Conservation (phyloP, 2,113 vertebrate genomes). For the Pithys albifrons region DNA sequence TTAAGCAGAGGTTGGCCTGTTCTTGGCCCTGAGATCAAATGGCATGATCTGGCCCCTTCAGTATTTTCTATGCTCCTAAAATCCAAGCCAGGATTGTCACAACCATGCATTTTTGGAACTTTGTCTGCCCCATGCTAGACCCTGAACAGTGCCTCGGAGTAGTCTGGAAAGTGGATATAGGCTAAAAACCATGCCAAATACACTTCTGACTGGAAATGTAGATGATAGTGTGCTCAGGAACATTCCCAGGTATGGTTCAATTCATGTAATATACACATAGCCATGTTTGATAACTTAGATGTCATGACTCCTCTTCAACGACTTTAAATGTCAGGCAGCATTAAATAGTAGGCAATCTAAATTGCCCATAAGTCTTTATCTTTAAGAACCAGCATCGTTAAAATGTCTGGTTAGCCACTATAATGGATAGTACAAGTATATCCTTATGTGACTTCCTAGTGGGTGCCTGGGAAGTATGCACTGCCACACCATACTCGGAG, state of each 20-base stretch:
- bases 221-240: neutral
- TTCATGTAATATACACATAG: neutral
- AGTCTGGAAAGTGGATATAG: neutral
- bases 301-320: neutral
- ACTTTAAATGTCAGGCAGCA: neutral
- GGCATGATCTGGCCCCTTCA: neutral
- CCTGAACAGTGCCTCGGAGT: neutral
- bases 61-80: neutral
- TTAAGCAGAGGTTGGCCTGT: neutral
- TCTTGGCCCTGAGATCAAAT: neutral
- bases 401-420: neutral
- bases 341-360: neutral
- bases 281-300: neutral
- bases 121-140: neutral
- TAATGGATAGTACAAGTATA: neutral
- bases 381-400: neutral
- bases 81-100: neutral
- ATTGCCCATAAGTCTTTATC: neutral
- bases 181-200: neutral
- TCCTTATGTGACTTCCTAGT: neutral
- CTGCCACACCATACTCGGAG: neutral
- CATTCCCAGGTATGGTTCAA: neutral
- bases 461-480: neutral
- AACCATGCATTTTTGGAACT: neutral
- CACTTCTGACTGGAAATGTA: neutral